phyloP scores from a whole-genome alignment of 2,888 invertebrate genomes.

The Melanophora roralis region DNA sequence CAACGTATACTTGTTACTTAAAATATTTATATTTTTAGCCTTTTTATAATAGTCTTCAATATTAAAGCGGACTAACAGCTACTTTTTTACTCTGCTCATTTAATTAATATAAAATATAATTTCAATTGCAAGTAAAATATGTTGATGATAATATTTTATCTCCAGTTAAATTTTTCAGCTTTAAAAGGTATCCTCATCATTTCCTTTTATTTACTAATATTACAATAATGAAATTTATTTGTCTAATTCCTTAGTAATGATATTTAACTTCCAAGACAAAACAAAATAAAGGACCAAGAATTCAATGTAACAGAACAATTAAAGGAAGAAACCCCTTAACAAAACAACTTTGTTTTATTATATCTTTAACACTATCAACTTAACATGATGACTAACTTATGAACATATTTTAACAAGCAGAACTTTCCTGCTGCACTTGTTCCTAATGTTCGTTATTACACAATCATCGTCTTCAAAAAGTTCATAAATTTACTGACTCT shows the following conservation, averaged over 20 bases:
- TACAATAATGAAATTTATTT: constrained; percentile 71
- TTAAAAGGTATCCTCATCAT: neutral
- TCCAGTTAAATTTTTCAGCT: neutral
- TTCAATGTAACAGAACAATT: neutral
- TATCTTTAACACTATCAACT: constrained; percentile 25
- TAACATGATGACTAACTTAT: neutral
- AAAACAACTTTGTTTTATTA: constrained; percentile 39
- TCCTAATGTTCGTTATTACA: neutral
- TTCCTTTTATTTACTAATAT: neutral
- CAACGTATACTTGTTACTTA: no score
- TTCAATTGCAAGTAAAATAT: neutral
- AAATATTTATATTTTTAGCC: neutral
- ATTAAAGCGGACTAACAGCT: no score
- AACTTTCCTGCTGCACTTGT: constrained; percentile 9
- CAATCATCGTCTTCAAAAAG: constrained; percentile 11
- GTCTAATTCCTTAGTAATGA: constrained; percentile 75
- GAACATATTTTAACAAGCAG: constrained; percentile 11
- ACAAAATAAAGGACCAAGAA: constrained; percentile 29
- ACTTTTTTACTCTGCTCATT: no score
- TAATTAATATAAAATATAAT: neutral
- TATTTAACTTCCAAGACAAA: constrained; percentile 55
- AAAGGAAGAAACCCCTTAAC: neutral
- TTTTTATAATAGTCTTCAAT: neutral
- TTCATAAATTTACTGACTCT: constrained; percentile 41
- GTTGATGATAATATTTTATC: neutral